These are phyloP conservation scores for Fregetta grallaria DNA, from an alignment of 2,113 vertebrate genomes.

Conservation along the genomic window DNA sequence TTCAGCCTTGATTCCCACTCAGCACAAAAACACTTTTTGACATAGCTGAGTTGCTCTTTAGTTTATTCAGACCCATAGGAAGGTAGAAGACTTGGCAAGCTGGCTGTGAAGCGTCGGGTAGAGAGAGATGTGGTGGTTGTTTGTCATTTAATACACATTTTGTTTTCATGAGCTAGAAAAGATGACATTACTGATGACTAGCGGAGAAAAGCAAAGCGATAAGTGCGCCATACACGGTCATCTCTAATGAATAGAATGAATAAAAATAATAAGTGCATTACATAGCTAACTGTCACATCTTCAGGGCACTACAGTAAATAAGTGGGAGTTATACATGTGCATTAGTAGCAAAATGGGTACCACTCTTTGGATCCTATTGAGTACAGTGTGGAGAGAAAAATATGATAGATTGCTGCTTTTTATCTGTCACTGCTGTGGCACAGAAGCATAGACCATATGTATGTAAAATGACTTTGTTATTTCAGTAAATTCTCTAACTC, in stretches of 20 bases:
- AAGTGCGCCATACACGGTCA: neutral
- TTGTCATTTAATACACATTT: conserved; percentile 33
- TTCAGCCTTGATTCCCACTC: neutral
- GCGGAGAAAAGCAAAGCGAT: conserved; percentile 18
- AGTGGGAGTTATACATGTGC: conserved; percentile 59
- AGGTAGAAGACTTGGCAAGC: neutral
- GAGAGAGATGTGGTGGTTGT: neutral
- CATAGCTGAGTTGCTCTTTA: neutral
- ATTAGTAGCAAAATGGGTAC: conserved; percentile 52
- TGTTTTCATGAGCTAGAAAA: conserved; percentile 40
- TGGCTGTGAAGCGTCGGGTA: neutral
- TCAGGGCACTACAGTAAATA: conserved; percentile 56
- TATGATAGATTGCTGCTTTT: conserved; percentile 62
- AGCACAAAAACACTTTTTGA: neutral
- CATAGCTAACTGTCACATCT: conserved; percentile 55
- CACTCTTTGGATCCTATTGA: conserved; percentile 43
- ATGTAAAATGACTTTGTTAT: conserved; percentile 64
- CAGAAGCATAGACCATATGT: conserved; percentile 58
- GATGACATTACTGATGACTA: conserved; percentile 52
- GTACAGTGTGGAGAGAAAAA: conserved; percentile 18
- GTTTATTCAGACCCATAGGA: neutral
- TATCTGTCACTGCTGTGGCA: conserved; percentile 55
- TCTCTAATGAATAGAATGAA: conserved; percentile 67
- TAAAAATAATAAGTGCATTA: conserved; percentile 68
- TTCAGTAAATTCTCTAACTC: conserved; percentile 65